Base-by-base conservation (phyloP, 1,140 invertebrate genomes). In the Orius laevigatus region DNA sequence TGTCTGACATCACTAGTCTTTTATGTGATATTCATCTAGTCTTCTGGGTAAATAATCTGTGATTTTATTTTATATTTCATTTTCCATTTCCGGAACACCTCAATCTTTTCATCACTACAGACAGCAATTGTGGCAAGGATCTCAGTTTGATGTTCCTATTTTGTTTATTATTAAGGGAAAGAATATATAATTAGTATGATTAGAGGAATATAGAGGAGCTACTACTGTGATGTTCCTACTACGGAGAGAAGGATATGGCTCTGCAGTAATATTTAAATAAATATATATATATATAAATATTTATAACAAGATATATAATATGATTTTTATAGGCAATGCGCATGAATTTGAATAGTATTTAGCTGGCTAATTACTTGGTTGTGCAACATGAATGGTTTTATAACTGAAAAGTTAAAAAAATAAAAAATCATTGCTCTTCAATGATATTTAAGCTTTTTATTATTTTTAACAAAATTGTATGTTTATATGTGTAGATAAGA, bases 71-170 rank as follows among this genome's bases (percentile, higher is more conserved):
- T n/a, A n/a, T n/a, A n/a, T n/a, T n/a, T n/a, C n/a, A n/a, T n/a
- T n/a, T n/a, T n/a, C n/a, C n/a, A n/a, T n/a, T n/a, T n/a, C n/a
- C n/a, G n/a, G n/a, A n/a, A n/a, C n/a, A n/a, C n/a, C n/a, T n/a
- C n/a, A n/a, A n/a, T n/a, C n/a, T n/a, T n/a, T n/a, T n/a, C n/a
- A n/a, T n/a, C n/a, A n/a, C n/a, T n/a, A n/a, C 48, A 49, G 48
- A 14, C 48, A 49, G 38, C 38, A 41, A 5, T 14, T 32, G 12
- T n/a, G 25, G 43, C n/a, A 43, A 43, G 43, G 33, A 15, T 38
- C 32, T 36, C 36, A 36, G 25, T 25, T 41, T 40, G 41, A 53
- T 49, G 51, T 53, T 53, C 51, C 51, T 53, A 53, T 53, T 49
- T 49, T 53, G 16, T 53, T 43, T 45, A 25, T 3, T 43, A 6